Conservation (phyloP, 1,140 invertebrate genomes). For the Drosophila bocki region DNA sequence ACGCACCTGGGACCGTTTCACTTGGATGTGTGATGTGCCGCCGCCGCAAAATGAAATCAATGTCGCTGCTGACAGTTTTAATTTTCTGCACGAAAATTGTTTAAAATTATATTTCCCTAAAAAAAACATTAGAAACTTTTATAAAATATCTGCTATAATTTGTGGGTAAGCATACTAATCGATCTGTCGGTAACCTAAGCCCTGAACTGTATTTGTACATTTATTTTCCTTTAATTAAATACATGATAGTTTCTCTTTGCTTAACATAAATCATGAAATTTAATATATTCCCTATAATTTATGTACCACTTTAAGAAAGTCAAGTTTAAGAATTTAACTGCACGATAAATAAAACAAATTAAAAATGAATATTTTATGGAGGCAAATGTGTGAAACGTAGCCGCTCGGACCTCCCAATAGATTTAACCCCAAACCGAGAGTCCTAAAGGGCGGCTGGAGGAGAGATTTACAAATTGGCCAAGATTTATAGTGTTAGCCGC, state of each 20-base stretch:
- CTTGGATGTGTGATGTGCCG: conserved; percentile 5
- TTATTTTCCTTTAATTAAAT: too few species aligned
- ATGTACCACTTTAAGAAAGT: neutral
- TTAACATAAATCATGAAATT: neutral
- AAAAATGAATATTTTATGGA: conserved; percentile 60
- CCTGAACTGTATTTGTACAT: too few species aligned
- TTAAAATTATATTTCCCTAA: neutral
- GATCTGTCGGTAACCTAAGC: too few species aligned
- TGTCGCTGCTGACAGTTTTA: conserved; percentile 13
- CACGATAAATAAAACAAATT: conserved; percentile 47
- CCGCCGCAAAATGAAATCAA: conserved; percentile 17
- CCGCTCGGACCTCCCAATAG: conserved; percentile 11
- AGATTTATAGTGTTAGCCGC: conserved; percentile 68
- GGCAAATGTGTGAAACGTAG: conserved; percentile 33
- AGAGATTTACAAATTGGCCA: conserved; percentile 70
- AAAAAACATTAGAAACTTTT: neutral
- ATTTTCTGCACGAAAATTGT: conserved; percentile 8
- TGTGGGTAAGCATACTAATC: too few species aligned
- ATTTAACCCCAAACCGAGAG: neutral
- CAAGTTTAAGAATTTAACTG: neutral
- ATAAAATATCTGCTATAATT: neutral
- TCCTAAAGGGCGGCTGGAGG: conserved; percentile 14
- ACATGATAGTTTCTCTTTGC: neutral
- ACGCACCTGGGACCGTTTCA: conserved; percentile 59
- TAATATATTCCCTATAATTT: neutral